These are phyloP conservation scores for Gymnosoma rotundatum DNA, from an alignment of 2,888 invertebrate species.

Conservation along the genomic window DNA sequence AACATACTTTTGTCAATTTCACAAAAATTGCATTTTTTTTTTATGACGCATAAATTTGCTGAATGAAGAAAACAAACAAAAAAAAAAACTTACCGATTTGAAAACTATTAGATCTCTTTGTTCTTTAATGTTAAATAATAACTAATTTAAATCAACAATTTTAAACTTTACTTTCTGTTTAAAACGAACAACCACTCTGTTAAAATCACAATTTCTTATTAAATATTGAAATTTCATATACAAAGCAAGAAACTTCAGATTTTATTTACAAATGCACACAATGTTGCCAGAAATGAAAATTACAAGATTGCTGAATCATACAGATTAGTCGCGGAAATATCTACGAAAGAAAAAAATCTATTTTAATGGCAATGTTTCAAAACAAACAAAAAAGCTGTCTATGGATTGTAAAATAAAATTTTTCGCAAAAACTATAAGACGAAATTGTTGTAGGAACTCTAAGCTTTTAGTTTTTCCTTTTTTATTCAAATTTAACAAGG, in stretches of 20 bases:
- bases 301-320: neutral
- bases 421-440: too few species aligned
- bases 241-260: slow-evolving; percentile 50
- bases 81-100: neutral
- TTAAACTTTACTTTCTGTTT: neutral
- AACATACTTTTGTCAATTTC: too few species aligned
- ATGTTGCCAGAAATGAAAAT: neutral
- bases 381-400: too few species aligned
- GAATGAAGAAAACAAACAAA: neutral
- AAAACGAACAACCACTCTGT: slow-evolving; percentile 31
- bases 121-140: neutral
- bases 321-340: neutral
- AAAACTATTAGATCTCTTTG: neutral
- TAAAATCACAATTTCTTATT: slow-evolving; percentile 57
- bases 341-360: too few species aligned
- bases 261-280: neutral
- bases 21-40: neutral
- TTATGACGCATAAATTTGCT: neutral
- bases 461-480: too few species aligned
- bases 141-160: neutral
- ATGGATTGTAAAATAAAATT: too few species aligned
- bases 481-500: too few species aligned
- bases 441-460: too few species aligned
- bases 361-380: too few species aligned
- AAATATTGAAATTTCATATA: slow-evolving; percentile 27